These are phyloP conservation scores for Athripsodes cinereus DNA, from an alignment of 2,888 invertebrate species.

Conservation along the genomic window DNA sequence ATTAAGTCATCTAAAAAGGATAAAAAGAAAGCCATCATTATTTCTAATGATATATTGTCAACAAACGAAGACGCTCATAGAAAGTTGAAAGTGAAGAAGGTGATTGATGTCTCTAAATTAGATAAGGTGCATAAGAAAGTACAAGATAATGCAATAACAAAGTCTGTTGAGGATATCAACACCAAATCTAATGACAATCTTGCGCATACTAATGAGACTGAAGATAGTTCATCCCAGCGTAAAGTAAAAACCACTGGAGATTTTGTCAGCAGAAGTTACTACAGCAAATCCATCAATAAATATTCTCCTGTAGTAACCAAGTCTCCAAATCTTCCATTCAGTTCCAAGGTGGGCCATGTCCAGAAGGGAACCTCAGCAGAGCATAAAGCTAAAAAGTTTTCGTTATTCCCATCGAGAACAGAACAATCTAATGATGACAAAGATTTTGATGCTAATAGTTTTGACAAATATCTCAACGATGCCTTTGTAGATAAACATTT, in stretches of 20 bases:
- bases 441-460: background rate
- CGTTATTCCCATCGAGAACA: slow-evolving; percentile 27
- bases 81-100: slow-evolving; percentile 46
- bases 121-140: slow-evolving; percentile 11
- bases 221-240: slow-evolving; percentile 32
- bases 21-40: slow-evolving; percentile 42
- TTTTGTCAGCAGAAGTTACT: slow-evolving; percentile 38
- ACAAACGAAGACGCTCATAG: slow-evolving; percentile 42
- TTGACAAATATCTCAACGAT: background rate
- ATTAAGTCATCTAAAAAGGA: slow-evolving; percentile 73
- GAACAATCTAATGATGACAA: background rate
- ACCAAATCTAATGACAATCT: slow-evolving; percentile 33
- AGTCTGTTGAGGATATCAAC: background rate
- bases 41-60: slow-evolving; percentile 29
- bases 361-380: slow-evolving; percentile 34
- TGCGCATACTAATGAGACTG: slow-evolving; percentile 38
- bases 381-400: slow-evolving; percentile 38
- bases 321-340: slow-evolving; percentile 41
- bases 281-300: slow-evolving; percentile 48
- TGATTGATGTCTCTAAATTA: slow-evolving; percentile 3
- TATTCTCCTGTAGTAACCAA: slow-evolving; percentile 49
- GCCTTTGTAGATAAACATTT: background rate
- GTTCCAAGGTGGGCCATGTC: slow-evolving; percentile 29
- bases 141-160: slow-evolving; percentile 2
- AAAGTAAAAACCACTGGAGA: slow-evolving; percentile 43